Base-by-base conservation (phyloP, 2,797 vertebrate genomes). In the Alosa sapidissima region DNA sequence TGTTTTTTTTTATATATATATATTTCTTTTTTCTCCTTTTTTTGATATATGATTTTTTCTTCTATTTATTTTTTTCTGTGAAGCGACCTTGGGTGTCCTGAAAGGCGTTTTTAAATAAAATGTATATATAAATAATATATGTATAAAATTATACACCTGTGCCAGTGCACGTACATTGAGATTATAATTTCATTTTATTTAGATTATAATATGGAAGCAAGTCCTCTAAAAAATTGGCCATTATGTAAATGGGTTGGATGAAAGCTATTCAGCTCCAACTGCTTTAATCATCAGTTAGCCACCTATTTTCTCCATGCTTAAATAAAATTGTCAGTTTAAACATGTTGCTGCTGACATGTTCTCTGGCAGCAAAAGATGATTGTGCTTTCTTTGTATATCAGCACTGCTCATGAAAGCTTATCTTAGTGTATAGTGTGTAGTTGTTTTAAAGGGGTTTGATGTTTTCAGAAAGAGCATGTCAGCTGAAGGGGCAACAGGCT, bases 401-500 rank as follows among this genome's bases (percentile, higher is more conserved):
- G 36, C 6, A 9, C 41, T 7, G 41, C 72, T 45, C 36, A 45
- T 45, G 72, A 45, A 41, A 78, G 41, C 36, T 47, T 47, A 36
- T 47, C 41, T 47, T 1, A 33, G 13, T 72, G 65, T 36, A 36
- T 55, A 19, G 0, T 21, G 65, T 72, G 13, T 72, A 14, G 33
- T 5, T 62, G 28, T 36, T 72, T 72, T 36, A 72, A 72, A 72
- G 65, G 33, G 28, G 65, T 36, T 10, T 72, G 33, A 72, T 72
- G 65, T 16, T 78, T 78, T 78, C 36, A 78, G 72, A 36, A 14
- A 45, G 3, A 36, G 58, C n/a, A 24, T 24, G 58, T 62, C 72
- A 36, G 7, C 72, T 45, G 72, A 55, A 83, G 48, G 81, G n/a
- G 47, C 75, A 83, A 87, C 83, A 84, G 88, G 84, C 47, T 60